These are phyloP conservation scores for Cyclophora albipunctata DNA, from an alignment of 2,888 invertebrate genomes.

Conservation along the genomic window DNA sequence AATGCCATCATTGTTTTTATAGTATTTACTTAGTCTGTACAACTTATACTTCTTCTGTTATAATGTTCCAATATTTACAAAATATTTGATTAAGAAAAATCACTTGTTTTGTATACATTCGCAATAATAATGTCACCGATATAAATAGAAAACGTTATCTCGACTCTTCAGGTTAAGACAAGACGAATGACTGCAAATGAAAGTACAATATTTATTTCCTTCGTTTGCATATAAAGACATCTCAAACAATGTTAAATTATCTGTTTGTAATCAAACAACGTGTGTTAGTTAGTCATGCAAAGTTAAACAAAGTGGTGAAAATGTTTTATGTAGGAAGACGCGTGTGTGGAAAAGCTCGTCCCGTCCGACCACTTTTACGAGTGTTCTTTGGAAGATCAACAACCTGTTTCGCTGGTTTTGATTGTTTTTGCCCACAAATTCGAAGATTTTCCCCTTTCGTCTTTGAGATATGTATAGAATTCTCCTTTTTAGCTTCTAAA, in stretches of 20 bases:
- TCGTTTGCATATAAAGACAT: conserved; percentile 11
- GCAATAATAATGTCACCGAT: too few species aligned
- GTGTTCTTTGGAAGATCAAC: conserved; percentile 28
- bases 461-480: background rate
- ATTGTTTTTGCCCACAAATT: conserved; percentile 19
- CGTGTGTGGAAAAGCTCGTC: conserved; percentile 23
- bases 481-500: conserved; percentile 4
- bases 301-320: conserved; percentile 26
- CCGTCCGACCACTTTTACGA: conserved; percentile 31
- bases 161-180: too few species aligned
- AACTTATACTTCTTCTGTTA: too few species aligned
- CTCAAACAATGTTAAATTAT: conserved; percentile 13
- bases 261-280: conserved; percentile 12
- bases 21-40: too few species aligned
- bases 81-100: too few species aligned
- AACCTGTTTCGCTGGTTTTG: conserved; percentile 29
- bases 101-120: too few species aligned
- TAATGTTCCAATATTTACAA: too few species aligned
- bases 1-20: too few species aligned
- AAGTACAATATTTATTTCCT: conserved; percentile 15
- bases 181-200: too few species aligned
- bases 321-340: conserved; percentile 13
- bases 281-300: conserved; percentile 15
- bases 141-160: too few species aligned
- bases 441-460: conserved; percentile 9